Percentiles rank a stretch among this genome's conserved stretches.
Evolutionary conservation across 1,140 invertebrate species (phyloP).

Genomic region (Samia ricini): DNA sequence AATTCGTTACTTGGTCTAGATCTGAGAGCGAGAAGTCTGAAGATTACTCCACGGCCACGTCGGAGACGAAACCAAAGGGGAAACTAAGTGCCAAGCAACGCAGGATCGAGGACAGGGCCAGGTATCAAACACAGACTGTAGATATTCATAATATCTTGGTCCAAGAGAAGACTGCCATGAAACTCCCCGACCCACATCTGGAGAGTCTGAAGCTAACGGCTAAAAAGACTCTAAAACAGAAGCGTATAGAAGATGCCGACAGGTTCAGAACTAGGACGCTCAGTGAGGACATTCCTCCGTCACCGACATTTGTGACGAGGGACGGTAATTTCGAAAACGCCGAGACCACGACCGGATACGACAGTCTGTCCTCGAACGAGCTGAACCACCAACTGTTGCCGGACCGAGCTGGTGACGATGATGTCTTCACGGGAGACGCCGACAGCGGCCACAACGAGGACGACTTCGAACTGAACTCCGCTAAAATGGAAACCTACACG

Average conservation of each 20-base stretch:
- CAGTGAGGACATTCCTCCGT: constrained; percentile 73
- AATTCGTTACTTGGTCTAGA: constrained; percentile 69
- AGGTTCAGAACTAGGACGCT: constrained; percentile 82
- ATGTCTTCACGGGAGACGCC: constrained; percentile 46
- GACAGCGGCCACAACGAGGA: constrained; percentile 81
- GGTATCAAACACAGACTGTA: constrained; percentile 84
- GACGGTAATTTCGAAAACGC: constrained; percentile 67
- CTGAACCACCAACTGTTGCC: constrained; percentile 56
- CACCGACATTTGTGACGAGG: constrained; percentile 65
- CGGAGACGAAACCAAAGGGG: constrained; percentile 50
- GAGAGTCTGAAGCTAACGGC: constrained; percentile 69
- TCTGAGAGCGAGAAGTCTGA: constrained; percentile 66
- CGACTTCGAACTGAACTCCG: constrained; percentile 74
- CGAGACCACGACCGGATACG: constrained; percentile 68
- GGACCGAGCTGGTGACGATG: constrained; percentile 46
- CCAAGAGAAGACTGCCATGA: constrained; percentile 23
- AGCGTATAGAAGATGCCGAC: constrained; percentile 79
- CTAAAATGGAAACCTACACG: constrained; percentile 69
- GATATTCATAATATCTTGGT: constrained; percentile 52
- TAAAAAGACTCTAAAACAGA: constrained; percentile 78
- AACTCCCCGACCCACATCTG: constrained; percentile 52
- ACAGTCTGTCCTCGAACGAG: constrained; percentile 66
- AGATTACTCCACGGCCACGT: constrained; percentile 60
- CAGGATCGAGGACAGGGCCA: constrained; percentile 81
- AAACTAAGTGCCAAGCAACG: constrained; percentile 81